Evolutionary conservation across 2,797 vertebrate species (phyloP), one percentile per base, ranked within the genome.

Genomic region (Chaetodon trifasciatus): DNA sequence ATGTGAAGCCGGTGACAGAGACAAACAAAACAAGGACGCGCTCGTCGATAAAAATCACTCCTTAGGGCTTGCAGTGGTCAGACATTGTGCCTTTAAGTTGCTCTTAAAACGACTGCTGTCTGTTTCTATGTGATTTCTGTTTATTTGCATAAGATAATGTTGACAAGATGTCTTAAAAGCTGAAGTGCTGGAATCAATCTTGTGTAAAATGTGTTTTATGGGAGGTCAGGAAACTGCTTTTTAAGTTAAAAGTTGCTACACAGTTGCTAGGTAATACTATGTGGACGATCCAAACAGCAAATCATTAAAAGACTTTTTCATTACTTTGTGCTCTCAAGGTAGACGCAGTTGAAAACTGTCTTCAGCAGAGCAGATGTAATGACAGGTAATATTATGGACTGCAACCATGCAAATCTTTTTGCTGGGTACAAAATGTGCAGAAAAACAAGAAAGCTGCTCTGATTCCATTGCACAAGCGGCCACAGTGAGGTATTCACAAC

Each of bases 381-480:
- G 23, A 49, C 6, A 9, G 1, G 39, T 15, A 17, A 17, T 8
- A n/a, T 56, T 37, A 32, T 50, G 17, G 61, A 63, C 5, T 39
- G 1, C 8, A 50, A 57, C 1, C 11, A 17, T 5, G 13, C 15
- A 42, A 35, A 11, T 5, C 1, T 23, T 50, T 60, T 49, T 39
- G 4, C 8, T 19, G 44, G 40, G 53, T 67, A 8, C 19, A 50
- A 50, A 47, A 32, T 63, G 37, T 32, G 60, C 8, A 11, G 12
- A 23, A 40, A 53, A 61, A 46, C 19, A 12, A 56, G 23, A 77
- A 46, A 35, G 65, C 24, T 32, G 19, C 71, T 57, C 24, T 35
- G 39, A 28, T 70, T 32, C 64, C 21, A 58, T 4, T 32, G 8
- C 44, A 63, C 13, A 49, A 4, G 46, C 24, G 17, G 37, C 21